These are phyloP conservation scores for Enteromius anoplus DNA, from an alignment of 2,797 vertebrate species.

Conservation along the genomic window DNA sequence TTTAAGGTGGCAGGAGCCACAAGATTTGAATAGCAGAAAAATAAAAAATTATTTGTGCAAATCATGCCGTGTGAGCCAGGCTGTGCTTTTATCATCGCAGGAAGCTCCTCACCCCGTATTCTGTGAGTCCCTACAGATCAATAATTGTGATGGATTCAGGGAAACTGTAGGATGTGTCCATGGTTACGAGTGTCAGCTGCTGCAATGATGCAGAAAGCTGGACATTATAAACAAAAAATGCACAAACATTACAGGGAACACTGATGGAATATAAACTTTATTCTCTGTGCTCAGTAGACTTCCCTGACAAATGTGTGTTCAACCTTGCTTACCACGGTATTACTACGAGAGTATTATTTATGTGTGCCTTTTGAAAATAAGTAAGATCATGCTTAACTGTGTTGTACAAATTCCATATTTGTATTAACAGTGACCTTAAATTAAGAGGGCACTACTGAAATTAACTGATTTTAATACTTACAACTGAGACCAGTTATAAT, in stretches of 20 bases:
- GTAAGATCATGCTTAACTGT: neutral
- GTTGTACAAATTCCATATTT: neutral
- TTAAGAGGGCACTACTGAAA: neutral
- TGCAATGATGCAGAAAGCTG: conserved; percentile 1
- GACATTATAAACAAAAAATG: neutral
- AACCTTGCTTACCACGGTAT: neutral
- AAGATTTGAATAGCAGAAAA: neutral
- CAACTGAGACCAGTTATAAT: neutral
- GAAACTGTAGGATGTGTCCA: neutral
- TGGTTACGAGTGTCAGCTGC: conserved; percentile 10
- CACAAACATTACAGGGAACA: neutral
- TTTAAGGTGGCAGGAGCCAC: neutral
- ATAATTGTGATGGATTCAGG: conserved; percentile 4
- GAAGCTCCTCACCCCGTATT: neutral
- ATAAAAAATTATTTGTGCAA: neutral
- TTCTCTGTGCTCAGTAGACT: neutral
- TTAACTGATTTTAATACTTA: neutral
- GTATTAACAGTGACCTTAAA: neutral
- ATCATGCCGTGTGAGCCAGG: neutral
- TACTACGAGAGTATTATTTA: neutral
- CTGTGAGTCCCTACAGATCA: neutral
- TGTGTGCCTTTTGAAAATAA: neutral
- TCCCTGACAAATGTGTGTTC: neutral
- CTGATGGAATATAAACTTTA: neutral
- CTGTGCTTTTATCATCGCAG: neutral